These are phyloP conservation scores for Aphidoletes aphidimyza DNA, from an alignment of 2,888 invertebrate species.

Conservation along the genomic window DNA sequence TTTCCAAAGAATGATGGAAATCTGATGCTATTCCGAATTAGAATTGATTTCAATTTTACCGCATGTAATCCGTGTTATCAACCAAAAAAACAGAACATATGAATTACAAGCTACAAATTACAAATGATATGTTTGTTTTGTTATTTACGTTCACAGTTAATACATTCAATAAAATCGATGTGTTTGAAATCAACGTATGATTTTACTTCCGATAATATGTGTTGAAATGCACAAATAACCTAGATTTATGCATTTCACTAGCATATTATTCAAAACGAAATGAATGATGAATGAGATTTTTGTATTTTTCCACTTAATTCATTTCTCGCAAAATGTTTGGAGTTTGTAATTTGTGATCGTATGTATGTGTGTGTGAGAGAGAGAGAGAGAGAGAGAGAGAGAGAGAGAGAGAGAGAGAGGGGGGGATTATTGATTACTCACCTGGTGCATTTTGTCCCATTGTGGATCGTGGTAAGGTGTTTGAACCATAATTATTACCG, in stretches of 20 bases:
- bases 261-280: not conserved
- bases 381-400: no score
- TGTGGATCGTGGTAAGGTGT: constrained; percentile 64
- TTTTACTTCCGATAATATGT: not conserved
- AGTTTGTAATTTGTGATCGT: no score
- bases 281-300: not conserved
- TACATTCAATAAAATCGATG: not conserved
- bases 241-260: not conserved
- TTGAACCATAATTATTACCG: constrained; percentile 61
- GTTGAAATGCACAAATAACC: not conserved
- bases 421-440: constrained; percentile 53
- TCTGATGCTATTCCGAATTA: not conserved
- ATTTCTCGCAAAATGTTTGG: no score
- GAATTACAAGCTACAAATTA: constrained; percentile 12
- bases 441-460: constrained; percentile 56
- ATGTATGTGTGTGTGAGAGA: no score
- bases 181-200: not conserved
- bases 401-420: no score
- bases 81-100: not conserved
- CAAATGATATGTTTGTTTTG: not conserved
- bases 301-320: not conserved
- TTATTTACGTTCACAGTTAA: not conserved
- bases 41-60: not conserved
- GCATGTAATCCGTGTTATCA: no score
- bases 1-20: no score